Evolutionary conservation across 1,140 invertebrate genomes (phyloP), one percentile per base, ranked within the genome.

Genomic region (Globodera rostochiensis): DNA sequence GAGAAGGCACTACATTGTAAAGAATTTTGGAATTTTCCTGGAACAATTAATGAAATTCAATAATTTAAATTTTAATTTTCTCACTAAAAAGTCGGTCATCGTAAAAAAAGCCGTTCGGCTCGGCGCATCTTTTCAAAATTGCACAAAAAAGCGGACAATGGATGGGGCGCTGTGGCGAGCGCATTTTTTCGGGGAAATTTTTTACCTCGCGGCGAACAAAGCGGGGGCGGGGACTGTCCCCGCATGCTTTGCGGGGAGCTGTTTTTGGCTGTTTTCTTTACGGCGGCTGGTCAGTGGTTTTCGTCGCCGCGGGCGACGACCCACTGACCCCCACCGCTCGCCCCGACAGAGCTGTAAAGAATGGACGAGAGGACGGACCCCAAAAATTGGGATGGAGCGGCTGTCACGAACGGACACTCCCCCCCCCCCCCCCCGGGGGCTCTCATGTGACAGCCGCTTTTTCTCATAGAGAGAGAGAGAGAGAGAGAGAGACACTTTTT

Each of bases 401-500:
- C 57, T 64, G 57, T 64, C 57, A 64, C 57, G 57, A 64, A 64
- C 57, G 57, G 57, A 64, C 57, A 64, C 57, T 64, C 57, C 15
- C 13, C 19, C 15, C 57, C 1, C 53, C 53, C 9, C 15, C 57
- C 57, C 57, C 57, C 15, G 2, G 11, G 11, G 57, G 57, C 11
- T 11, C 57, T 64, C 57, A 64, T 64, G 57, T 64, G 57, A 64
- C 57, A 64, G 57, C 57, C 19, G 57, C 57, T 64, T 64, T 64
- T 64, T 64, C 57, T 19, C 19, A 19, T 64, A 19, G 57, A 64
- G 57, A 19, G 57, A 19, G 11, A n/a, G n/a, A n/a, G n/a, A n/a
- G n/a, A n/a, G n/a, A n/a, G 57, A 5, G 5, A 6, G 57, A 64
- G 11, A 64, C 57, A 64, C 57, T 64, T 64, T 64, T 64, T 64